Evolutionary conservation across 1,140 invertebrate genomes (phyloP).

Genomic region (Drosophila orena): DNA sequence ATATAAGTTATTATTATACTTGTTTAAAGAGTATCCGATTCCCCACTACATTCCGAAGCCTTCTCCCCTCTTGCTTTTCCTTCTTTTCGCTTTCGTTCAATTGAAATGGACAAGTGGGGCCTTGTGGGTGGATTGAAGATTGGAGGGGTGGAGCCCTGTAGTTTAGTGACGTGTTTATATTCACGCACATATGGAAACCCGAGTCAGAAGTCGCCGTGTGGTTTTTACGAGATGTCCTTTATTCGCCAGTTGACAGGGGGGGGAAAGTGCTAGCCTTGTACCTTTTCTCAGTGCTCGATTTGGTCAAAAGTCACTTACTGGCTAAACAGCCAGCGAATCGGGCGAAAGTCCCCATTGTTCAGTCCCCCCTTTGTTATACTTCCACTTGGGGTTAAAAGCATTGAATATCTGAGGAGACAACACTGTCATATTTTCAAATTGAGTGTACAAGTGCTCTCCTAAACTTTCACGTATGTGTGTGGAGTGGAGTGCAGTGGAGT

Average conservation of each 20-base stretch:
- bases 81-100: conserved; percentile 52
- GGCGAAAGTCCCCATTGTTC: conserved; percentile 40
- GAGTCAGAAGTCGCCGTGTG: conserved; percentile 57
- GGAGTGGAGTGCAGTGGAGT: background rate
- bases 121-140: conserved; percentile 7
- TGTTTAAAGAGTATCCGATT: background rate
- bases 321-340: conserved; percentile 27
- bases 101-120: conserved; percentile 51
- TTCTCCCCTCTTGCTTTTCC: background rate
- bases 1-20: too few relatives aligned
- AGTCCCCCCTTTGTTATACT: conserved; percentile 33
- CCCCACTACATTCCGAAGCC: background rate
- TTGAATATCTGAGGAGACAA: conserved; percentile 77
- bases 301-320: conserved; percentile 39
- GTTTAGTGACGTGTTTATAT: conserved; percentile 60
- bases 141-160: conserved; percentile 1
- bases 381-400: conserved; percentile 70
- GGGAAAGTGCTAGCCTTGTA: conserved; percentile 71
- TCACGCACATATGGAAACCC: conserved; percentile 50
- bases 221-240: conserved; percentile 42
- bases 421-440: conserved; percentile 83
- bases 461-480: conserved; percentile 19
- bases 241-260: conserved; percentile 36
- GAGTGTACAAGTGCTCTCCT: conserved; percentile 64
- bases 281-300: conserved; percentile 37